Evolutionary conservation across 2,888 invertebrate genomes (phyloP).

Genomic region (Pharmacophagus antenor): DNA sequence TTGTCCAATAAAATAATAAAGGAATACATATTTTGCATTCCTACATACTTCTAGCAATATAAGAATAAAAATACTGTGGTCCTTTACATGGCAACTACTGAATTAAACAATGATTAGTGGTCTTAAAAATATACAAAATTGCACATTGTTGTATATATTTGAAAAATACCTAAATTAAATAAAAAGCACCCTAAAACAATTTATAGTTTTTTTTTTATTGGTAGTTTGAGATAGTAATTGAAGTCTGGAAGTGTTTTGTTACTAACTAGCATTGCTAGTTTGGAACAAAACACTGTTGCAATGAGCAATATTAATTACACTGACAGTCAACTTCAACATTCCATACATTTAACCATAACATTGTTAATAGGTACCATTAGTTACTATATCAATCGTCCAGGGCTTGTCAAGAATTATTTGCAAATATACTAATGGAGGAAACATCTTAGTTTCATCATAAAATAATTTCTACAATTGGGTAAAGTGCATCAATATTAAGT

Average conservation of each 20-base stretch:
- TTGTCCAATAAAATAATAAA: constrained; percentile 18
- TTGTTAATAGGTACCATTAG: constrained; percentile 11
- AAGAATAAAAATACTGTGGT: constrained; percentile 21
- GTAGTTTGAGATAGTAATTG: background rate
- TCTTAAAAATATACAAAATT: constrained; percentile 55
- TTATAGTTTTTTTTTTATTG: constrained; percentile 31
- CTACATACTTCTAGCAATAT: constrained; percentile 10
- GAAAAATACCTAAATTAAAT: constrained; percentile 33
- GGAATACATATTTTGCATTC: constrained; percentile 9
- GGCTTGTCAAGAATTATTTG: constrained; percentile 3
- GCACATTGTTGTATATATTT: constrained; percentile 49
- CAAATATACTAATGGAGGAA: constrained; percentile 14
- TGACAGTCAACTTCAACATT: constrained; percentile 40
- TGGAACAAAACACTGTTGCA: too few relatives aligned
- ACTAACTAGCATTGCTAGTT: background rate
- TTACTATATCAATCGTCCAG: constrained; percentile 14
- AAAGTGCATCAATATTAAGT: background rate
- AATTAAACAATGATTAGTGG: constrained; percentile 5
- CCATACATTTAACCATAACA: constrained; percentile 33
- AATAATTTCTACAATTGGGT: background rate
- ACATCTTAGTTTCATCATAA: background rate
- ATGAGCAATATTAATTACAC: constrained; percentile 31
- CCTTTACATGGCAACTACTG: constrained; percentile 21
- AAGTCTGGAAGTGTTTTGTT: background rate
- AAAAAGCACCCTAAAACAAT: constrained; percentile 44